phyloP scores from a whole-genome alignment of 2,888 invertebrate genomes.

The Apantesis nais region DNA sequence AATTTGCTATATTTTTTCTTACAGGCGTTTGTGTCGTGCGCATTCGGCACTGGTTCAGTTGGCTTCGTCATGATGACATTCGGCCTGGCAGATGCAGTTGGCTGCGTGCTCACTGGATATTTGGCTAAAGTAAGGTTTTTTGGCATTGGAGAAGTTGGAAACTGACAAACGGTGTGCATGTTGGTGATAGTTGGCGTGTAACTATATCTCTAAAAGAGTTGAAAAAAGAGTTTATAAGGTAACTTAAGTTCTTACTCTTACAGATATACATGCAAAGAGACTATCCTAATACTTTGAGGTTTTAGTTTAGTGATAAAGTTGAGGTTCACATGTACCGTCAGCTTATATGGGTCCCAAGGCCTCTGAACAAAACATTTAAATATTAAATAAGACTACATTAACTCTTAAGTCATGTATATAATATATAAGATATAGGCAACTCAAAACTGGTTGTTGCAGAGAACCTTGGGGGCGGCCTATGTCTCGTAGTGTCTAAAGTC shows the following conservation, averaged over 20 bases:
- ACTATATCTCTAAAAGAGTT: no score
- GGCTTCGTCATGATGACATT: conserved; percentile 90
- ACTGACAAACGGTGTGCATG: not conserved
- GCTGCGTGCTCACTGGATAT: conserved; percentile 81
- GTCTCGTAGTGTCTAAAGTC: no score
- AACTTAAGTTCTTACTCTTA: no score
- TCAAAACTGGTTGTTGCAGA: no score
- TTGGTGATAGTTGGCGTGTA: no score
- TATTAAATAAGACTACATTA: no score
- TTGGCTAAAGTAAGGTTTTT: conserved; percentile 65
- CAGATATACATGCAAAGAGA: no score
- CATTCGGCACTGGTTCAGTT: conserved; percentile 87
- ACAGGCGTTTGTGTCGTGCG: conserved; percentile 86
- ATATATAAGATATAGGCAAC: no score
- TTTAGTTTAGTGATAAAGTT: not conserved
- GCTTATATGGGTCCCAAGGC: not conserved
- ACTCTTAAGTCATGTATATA: no score
- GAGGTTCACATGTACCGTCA: not conserved
- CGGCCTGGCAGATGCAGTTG: conserved; percentile 87
- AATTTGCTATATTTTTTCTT: conserved; percentile 31
- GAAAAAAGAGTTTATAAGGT: no score
- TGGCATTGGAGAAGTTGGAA: not conserved
- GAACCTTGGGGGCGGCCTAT: no score
- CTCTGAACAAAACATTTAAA: not conserved
- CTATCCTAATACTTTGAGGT: no score